Conservation (phyloP, 92 coral and sea anemone species). For the Desmophyllum pertusum region DNA sequence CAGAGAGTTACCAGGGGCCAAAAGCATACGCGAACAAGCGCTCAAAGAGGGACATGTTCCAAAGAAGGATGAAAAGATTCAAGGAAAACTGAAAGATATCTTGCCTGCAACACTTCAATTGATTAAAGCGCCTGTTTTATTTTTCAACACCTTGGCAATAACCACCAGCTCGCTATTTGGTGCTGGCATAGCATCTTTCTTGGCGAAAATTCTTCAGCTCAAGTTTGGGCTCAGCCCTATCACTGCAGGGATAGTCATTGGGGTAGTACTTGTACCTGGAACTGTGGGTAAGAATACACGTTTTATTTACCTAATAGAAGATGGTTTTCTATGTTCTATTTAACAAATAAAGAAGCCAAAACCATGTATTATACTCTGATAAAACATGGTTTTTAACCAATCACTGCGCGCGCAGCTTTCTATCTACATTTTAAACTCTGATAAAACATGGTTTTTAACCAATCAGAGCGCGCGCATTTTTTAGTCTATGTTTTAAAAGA, state of each 20-base stretch:
- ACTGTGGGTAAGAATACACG: conserved; percentile 58
- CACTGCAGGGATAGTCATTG: conserved; percentile 61
- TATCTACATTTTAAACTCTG: too few relatives aligned
- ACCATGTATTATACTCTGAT: too few relatives aligned
- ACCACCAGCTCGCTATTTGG: conserved; percentile 43
- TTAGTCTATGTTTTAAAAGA: too few relatives aligned
- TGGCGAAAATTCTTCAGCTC: conserved; percentile 67
- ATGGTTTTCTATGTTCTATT: too few relatives aligned
- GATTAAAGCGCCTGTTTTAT: conserved; percentile 63
- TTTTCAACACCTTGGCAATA: conserved; percentile 67
- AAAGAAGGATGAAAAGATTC: conserved; percentile 43
- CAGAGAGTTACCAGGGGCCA: conserved; percentile 75
- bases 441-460: too few relatives aligned
- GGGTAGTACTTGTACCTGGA: conserved; percentile 52
- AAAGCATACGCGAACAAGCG: conserved; percentile 71
- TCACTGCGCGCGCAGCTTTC: too few relatives aligned
- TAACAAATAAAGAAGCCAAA: too few relatives aligned
- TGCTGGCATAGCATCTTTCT: conserved; percentile 59
- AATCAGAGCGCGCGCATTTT: too few relatives aligned
- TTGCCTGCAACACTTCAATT: conserved; percentile 68
- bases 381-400: too few relatives aligned
- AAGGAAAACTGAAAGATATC: conserved; percentile 64
- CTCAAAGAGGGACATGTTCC: conserved; percentile 65
- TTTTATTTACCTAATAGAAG: too few relatives aligned
- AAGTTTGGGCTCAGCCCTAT: conserved; percentile 65